A percentile compares a stretch with the other conserved stretches of the same genome.
These are phyloP conservation scores for Miltochrista miniata DNA, from an alignment of 2,888 invertebrate species.

Conservation along the genomic window DNA sequence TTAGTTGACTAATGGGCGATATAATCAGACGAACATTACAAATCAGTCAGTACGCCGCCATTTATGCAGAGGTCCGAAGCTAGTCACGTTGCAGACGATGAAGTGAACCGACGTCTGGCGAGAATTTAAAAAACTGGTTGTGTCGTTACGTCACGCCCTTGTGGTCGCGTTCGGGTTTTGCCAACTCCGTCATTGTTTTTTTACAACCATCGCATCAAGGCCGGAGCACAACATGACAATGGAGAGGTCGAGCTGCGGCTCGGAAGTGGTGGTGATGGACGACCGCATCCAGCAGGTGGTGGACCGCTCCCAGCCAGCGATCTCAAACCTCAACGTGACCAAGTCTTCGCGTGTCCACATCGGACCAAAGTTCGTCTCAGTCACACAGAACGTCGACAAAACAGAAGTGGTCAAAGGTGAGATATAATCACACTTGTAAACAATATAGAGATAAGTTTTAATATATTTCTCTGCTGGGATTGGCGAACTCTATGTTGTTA, in stretches of 20 bases:
- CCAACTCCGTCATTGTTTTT: conserved; percentile 33
- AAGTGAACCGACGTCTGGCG: conserved; percentile 44
- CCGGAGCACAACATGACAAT: conserved; percentile 32
- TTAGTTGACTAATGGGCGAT: background rate
- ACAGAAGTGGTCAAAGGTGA: conserved; percentile 73
- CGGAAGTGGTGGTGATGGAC: conserved; percentile 56
- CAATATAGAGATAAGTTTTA: conserved; percentile 13
- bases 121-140: conserved; percentile 27
- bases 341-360: conserved; percentile 65
- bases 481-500: conserved; percentile 28
- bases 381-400: conserved; percentile 69
- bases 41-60: conserved; percentile 8
- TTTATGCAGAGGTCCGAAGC: conserved; percentile 27
- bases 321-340: conserved; percentile 59
- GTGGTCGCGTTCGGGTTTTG: conserved; percentile 33
- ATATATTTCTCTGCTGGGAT: conserved; percentile 16
- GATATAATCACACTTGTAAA: conserved; percentile 30
- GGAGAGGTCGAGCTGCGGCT: conserved; percentile 39
- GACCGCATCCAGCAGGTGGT: conserved; percentile 39
- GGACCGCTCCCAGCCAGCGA: conserved; percentile 41
- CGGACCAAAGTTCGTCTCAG: conserved; percentile 67
- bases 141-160: conserved; percentile 40
- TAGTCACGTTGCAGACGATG: conserved; percentile 52
- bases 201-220: conserved; percentile 47
- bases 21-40: background rate